Conservation (phyloP, 2,113 vertebrate genomes). For the Mohoua ochrocephala region DNA sequence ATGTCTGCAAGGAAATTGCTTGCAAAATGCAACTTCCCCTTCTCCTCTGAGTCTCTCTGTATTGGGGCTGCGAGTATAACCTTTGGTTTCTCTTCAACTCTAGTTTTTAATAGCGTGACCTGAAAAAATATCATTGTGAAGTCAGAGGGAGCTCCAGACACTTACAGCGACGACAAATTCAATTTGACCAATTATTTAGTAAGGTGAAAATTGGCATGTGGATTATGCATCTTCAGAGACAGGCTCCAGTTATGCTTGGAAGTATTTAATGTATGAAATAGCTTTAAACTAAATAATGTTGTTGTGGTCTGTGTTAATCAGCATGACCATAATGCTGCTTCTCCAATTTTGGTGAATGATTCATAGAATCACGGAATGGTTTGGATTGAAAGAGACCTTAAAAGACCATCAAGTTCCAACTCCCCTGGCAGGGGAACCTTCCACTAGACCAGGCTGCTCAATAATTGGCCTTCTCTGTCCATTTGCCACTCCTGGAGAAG, state of each 20-base stretch:
- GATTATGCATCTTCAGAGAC: background rate
- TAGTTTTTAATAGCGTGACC: background rate
- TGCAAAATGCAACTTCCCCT: background rate
- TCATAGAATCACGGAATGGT: background rate
- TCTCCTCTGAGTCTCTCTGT: background rate
- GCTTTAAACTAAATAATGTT: background rate
- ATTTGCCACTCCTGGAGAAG: background rate
- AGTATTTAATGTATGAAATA: background rate
- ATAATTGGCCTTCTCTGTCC: background rate
- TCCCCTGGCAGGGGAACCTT: background rate
- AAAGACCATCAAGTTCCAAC: background rate
- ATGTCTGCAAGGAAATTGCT: background rate
- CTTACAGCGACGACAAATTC: background rate
- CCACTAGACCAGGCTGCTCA: background rate
- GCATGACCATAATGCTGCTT: background rate
- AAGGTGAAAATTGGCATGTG: background rate
- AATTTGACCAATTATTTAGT: background rate
- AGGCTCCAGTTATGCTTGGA: background rate
- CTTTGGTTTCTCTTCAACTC: background rate
- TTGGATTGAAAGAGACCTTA: background rate
- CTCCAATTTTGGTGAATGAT: background rate
- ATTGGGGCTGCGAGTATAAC: background rate
- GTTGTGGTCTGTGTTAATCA: background rate
- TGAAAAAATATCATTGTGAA: background rate
- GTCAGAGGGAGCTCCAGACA: background rate